Conservation (phyloP, 2,797 vertebrate genomes). For the Poecilia wingei region DNA sequence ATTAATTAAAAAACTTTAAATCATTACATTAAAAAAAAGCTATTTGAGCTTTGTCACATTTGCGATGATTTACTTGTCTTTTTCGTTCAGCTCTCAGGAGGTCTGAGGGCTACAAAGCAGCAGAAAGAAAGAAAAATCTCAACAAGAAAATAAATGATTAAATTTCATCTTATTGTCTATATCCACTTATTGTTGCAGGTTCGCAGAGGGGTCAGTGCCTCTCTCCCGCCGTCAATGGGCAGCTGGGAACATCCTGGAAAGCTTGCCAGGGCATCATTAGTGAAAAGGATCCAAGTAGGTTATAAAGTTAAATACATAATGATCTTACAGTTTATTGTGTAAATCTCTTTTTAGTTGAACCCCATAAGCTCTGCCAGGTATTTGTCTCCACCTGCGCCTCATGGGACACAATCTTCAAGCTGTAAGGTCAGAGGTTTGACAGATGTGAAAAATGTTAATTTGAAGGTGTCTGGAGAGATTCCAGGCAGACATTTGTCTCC, state of each 20-base stretch:
- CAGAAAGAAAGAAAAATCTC: not conserved
- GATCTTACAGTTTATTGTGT: not conserved
- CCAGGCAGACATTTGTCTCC: conserved; percentile 11
- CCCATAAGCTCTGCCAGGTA: not conserved
- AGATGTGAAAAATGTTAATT: conserved; percentile 46
- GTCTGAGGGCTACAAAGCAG: not conserved
- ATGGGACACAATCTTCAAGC: conserved; percentile 28
- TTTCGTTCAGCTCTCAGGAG: too few relatives aligned
- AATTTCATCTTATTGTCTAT: not conserved
- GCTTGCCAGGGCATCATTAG: too few relatives aligned
- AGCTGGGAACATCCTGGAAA: too few relatives aligned
- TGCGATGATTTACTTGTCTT: not conserved
- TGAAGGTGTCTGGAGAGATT: conserved; percentile 42
- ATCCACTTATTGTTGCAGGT: too few relatives aligned
- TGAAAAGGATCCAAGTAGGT: not conserved
- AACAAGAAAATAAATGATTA: not conserved
- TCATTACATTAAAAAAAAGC: not conserved
- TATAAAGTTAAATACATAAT: not conserved
- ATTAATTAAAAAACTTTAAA: not conserved
- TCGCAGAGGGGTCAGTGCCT: too few relatives aligned
- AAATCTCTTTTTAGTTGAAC: not conserved
- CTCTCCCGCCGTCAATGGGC: too few relatives aligned
- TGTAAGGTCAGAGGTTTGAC: conserved; percentile 42
- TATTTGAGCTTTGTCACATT: not conserved
- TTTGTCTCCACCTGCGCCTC: conserved; percentile 11